phyloP scores from a whole-genome alignment of 2,113 vertebrate species.

The Chloropsis cyanopogon region DNA sequence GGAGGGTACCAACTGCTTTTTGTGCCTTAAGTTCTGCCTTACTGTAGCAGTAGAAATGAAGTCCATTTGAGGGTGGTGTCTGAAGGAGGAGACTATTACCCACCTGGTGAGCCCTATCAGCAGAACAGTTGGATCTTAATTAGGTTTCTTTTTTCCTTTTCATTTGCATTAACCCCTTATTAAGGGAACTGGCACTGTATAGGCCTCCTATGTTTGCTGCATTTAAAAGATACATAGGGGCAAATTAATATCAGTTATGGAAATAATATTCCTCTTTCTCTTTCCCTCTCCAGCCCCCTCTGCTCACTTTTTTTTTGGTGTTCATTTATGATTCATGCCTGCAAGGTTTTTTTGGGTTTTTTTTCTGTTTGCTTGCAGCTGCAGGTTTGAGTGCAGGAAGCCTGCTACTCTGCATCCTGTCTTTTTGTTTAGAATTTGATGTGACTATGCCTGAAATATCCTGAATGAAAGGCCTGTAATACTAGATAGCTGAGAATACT shows the following conservation, averaged over 20 bases:
- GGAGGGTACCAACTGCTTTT: not conserved
- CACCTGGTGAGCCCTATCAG: constrained; percentile 57
- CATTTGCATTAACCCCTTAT: constrained; percentile 45
- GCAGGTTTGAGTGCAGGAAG: not conserved
- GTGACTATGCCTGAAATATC: not conserved
- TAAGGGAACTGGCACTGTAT: not conserved
- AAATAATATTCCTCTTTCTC: not conserved
- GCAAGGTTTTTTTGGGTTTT: not conserved
- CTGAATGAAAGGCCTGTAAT: not conserved
- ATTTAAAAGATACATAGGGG: not conserved
- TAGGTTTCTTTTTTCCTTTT: constrained; percentile 33
- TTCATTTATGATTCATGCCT: not conserved
- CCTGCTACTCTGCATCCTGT: not conserved
- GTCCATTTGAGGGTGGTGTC: not conserved
- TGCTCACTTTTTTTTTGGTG: not conserved
- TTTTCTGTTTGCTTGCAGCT: not conserved
- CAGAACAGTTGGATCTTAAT: constrained; percentile 61
- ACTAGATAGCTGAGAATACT: not conserved
- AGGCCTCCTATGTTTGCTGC: not conserved
- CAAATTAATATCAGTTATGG: not conserved
- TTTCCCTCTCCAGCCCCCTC: not conserved
- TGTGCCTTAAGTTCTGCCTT: not conserved
- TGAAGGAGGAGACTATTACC: constrained; percentile 41
- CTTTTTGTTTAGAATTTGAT: not conserved
- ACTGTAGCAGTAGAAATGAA: not conserved